Evolutionary conservation across 2,113 vertebrate species (phyloP), one percentile per base, ranked within the genome.

Genomic region (Pyrgilauda ruficollis): DNA sequence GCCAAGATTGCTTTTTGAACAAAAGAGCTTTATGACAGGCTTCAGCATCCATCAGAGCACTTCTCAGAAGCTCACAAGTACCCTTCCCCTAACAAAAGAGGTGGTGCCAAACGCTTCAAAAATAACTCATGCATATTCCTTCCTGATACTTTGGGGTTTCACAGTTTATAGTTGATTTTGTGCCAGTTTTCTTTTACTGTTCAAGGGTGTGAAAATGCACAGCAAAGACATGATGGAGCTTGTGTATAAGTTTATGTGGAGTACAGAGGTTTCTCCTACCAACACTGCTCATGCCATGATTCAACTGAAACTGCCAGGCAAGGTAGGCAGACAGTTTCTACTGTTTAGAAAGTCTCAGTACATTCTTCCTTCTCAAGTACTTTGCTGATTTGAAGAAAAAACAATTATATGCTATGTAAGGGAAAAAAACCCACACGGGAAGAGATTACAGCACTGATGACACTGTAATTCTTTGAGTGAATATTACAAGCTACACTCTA

Each of bases 361-460:
- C 5, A 13, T 67, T 70, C 52, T 72, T 27, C 52, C 22, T 81
- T 67, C 61, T 50, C 56, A 89, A 81, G 64, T 23, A 63, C 46
- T 53, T 58, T 3, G 5, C 10, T 16, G 31, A 33, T 80, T 76
- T 43, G 44, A 75, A 16, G 11, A n/a, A 81, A 73, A 89, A 55
- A 37, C 1, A 3, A 70, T 33, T 11, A 56, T 5, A 56, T 0
- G 0, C 11, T 30, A 24, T 0, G 2, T 17, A 81, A 75, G 11
- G 19, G 1, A 22, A 49, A 37, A 68, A 37, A 68, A 31, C 4
- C 0, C 37, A 62, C 21, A 59, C 18, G 19, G 27, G 50, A 75
- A 63, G 33, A 47, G 13, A 64, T 70, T 26, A 31, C 8, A 79
- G 52, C n/a, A 67, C 20, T 37, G 55, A 61, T 44, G 30, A 61